Base-by-base conservation (phyloP, 2,113 vertebrate species). In the Fulica atra region DNA sequence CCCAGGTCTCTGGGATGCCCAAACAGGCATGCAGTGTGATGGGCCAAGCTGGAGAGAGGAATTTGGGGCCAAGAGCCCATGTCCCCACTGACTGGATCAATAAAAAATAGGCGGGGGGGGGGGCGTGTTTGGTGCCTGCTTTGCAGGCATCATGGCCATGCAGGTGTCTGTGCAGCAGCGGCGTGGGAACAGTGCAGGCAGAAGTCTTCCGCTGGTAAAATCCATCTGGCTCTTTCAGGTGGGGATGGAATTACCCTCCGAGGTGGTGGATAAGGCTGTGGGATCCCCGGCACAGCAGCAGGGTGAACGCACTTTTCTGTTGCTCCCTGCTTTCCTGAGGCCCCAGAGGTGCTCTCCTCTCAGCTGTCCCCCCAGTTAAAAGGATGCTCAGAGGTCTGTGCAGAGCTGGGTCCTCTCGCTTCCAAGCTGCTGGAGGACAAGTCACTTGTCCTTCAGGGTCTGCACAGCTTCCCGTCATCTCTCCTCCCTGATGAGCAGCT, bases 241-340 rank as follows among this genome's bases (percentile, higher is more conserved):
- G 48, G 61, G 60, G 71, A 81, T 48, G 3, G 33, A 88, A 26
- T 31, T 28, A 31, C 38, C 64, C 28, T 93, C 97, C 7, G 4
- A 86, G 95, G 96, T 92, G 57, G n/a, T 59, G 65, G 93, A 93
- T 92, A 28, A 86, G 86, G 90, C 82, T 82, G 88, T 97, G 95
- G 97, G 84, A 92, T 88, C 95, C 93, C 95, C 96, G 97, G 95
- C 96, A 38, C 10, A 50, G 97, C 85, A 92, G 66, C 24, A 16
- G 48, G 64, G 93, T 64, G 35, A 79, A 80, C 16, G 8, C 86
- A 86, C 90, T 48, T 48, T 48, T 48, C 74, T 40, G n/a, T 87
- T 88, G 85, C 87, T 78, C 94, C 71, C 83, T 90, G 96, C 51
- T 48, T 64, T 96, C 89, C 93, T 40, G 76, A 97, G 96, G 26